Conservation (phyloP, 2,113 vertebrate genomes). For the Pteruthius melanotis region DNA sequence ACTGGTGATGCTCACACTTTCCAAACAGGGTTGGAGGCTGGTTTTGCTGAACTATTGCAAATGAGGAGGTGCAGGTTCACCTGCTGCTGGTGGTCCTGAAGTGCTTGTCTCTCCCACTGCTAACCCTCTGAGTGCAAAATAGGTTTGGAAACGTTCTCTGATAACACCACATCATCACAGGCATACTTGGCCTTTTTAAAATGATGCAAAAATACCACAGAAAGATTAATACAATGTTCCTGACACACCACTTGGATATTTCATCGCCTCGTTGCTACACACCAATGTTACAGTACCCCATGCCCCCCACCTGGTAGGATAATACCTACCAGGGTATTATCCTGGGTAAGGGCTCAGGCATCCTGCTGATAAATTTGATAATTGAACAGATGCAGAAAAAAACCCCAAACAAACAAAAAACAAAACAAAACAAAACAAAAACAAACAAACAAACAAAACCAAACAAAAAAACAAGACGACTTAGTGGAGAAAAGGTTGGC, state of each 20-base stretch:
- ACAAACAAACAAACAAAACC: no score
- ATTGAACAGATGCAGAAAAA: neutral
- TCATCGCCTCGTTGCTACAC: neutral
- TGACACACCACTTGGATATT: neutral
- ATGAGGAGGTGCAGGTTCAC: neutral
- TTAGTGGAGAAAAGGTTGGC: neutral
- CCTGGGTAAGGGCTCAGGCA: neutral
- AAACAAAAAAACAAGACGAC: neutral
- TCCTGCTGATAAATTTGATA: neutral
- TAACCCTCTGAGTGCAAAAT: neutral
- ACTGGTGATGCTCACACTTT: neutral
- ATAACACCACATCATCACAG: neutral
- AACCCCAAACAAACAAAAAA: no score
- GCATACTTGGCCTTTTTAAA: neutral
- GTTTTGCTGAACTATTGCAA: neutral
- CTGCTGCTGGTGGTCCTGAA: neutral
- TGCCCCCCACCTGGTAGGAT: no score
- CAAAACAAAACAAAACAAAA: no score
- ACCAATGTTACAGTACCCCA: neutral
- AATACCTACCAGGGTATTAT: neutral
- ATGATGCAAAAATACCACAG: constrained; percentile 7
- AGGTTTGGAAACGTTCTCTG: neutral
- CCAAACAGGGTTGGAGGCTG: neutral
- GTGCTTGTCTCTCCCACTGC: neutral
- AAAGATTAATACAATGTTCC: constrained; percentile 9